These are phyloP conservation scores for Drosophila pseudotalamancana DNA, from an alignment of 2,888 invertebrate species.

Conservation along the genomic window DNA sequence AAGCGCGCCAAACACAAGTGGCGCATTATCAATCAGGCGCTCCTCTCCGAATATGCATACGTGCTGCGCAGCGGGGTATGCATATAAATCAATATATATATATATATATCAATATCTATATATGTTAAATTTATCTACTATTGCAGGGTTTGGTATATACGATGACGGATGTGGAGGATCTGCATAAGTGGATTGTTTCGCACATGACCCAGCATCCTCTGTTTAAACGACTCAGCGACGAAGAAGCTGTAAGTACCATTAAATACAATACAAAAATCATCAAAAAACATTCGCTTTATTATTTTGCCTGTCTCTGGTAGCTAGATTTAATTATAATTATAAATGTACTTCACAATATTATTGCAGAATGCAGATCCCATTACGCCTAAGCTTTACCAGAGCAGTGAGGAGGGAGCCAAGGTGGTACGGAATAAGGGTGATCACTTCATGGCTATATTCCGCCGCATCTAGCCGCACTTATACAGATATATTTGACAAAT, in stretches of 20 bases:
- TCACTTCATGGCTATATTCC: conserved; percentile 96
- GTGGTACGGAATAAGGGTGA: conserved; percentile 97
- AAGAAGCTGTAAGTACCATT: conserved; percentile 88
- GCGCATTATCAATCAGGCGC: conserved; percentile 97
- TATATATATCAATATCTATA: not conserved
- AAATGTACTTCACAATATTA: not conserved
- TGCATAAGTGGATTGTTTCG: conserved; percentile 98
- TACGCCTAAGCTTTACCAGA: conserved; percentile 94
- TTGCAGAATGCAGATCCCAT: conserved; percentile 90
- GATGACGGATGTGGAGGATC: conserved; percentile 98
- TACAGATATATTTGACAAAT: conserved; percentile 13
- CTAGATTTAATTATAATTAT: not conserved
- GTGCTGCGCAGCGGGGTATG: conserved; percentile 92
- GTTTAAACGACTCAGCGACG: conserved; percentile 90
- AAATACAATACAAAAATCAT: too few species aligned
- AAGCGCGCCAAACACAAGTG: conserved; percentile 99
- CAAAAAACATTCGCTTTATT: too few species aligned
- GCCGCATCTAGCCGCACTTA: conserved; percentile 85
- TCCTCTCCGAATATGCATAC: conserved; percentile 99
- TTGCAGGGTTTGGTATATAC: conserved; percentile 95
- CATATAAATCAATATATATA: too few species aligned
- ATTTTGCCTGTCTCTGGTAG: not conserved
- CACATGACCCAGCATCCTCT: conserved; percentile 96
- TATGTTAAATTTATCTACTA: too few species aligned
- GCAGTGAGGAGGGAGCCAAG: conserved; percentile 99